These are phyloP conservation scores for Erpornis zantholeuca DNA, from an alignment of 2,113 vertebrate genomes.

Conservation along the genomic window DNA sequence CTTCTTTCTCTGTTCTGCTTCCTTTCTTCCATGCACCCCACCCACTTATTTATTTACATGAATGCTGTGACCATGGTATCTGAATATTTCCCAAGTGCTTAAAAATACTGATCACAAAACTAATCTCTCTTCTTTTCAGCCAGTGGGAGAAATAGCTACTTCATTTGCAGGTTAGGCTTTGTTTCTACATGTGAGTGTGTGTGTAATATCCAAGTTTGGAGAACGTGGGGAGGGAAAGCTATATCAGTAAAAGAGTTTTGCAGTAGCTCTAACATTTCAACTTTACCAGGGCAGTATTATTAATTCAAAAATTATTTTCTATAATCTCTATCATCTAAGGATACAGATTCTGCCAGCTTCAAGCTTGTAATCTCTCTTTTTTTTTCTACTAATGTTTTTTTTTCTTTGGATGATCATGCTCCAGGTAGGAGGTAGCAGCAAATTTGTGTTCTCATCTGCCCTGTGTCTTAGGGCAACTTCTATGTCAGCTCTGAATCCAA, in stretches of 20 bases:
- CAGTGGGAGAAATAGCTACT: not conserved
- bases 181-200: constrained; percentile 24
- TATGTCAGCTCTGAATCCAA: not conserved
- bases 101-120: constrained; percentile 36
- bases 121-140: constrained; percentile 23
- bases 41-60: constrained; percentile 41
- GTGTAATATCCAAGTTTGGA: not conserved
- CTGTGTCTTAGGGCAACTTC: not conserved
- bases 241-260: not conserved
- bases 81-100: constrained; percentile 18
- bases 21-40: not conserved
- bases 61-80: constrained; percentile 41
- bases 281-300: not conserved
- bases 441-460: not conserved
- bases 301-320: not conserved
- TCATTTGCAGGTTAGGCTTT: constrained; percentile 42
- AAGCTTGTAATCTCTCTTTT: not conserved
- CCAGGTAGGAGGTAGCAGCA: not conserved
- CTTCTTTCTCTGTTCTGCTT: constrained; percentile 6
- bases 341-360: not conserved
- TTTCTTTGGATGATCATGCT: not conserved
- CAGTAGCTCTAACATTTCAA: not conserved
- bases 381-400: not conserved
- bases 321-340: not conserved
- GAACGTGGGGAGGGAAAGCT: not conserved